A percentile compares a stretch with the other conserved stretches of the same genome.
phyloP scores from a whole-genome alignment of 2,113 vertebrate genomes.

The Podarcis muralis region DNA sequence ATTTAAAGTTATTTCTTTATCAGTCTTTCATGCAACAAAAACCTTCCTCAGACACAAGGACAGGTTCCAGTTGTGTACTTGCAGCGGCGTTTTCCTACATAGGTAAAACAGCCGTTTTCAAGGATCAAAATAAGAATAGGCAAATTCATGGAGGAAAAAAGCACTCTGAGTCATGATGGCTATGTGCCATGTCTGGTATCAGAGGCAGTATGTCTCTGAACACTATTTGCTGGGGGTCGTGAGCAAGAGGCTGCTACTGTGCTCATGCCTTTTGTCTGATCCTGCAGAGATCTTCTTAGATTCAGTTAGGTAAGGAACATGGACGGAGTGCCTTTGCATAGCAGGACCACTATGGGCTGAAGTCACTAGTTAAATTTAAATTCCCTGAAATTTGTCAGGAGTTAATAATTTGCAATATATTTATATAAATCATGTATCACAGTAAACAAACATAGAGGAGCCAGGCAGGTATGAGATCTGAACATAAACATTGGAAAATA shows the following conservation, averaged over 20 bases:
- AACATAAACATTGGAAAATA: constrained; percentile 77
- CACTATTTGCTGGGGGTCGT: too few species aligned
- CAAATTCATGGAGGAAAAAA: too few species aligned
- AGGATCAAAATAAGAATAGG: neutral
- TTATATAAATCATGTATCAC: constrained; percentile 73
- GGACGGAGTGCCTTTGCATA: constrained; percentile 1
- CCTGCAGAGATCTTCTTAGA: neutral
- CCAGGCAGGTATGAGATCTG: constrained; percentile 75
- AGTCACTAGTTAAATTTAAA: constrained; percentile 47
- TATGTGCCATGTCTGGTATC: too few species aligned
- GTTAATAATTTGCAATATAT: constrained; percentile 69
- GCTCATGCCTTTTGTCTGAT: too few species aligned
- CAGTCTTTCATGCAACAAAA: neutral
- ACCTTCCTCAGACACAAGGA: neutral
- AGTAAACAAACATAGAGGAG: constrained; percentile 73
- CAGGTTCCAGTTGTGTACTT: neutral
- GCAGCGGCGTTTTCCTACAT: neutral
- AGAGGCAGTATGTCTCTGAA: too few species aligned
- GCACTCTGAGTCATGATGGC: too few species aligned
- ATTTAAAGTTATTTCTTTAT: neutral
- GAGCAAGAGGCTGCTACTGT: too few species aligned
- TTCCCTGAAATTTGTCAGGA: constrained; percentile 63
- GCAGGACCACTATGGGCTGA: constrained; percentile 35
- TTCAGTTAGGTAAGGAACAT: neutral
- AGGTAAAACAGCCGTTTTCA: neutral